Conservation (phyloP, 2,113 vertebrate genomes). For the Calyptomena viridis region DNA sequence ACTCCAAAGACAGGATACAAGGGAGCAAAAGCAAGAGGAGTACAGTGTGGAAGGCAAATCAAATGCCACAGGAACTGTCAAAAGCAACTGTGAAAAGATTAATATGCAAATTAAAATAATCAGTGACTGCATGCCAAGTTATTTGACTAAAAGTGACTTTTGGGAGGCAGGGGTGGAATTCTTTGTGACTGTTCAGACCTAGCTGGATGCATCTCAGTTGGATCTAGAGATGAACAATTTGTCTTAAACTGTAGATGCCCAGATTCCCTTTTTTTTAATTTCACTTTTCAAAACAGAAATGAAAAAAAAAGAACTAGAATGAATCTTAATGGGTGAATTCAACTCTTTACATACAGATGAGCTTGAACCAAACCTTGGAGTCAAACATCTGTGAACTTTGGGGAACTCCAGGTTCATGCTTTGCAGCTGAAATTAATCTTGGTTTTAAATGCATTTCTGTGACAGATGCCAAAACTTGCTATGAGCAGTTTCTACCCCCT, state of each 20-base stretch:
- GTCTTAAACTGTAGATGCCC: neutral
- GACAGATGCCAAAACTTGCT: neutral
- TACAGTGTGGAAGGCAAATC: neutral
- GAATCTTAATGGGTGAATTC: neutral
- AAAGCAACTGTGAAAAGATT: neutral
- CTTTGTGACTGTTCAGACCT: neutral
- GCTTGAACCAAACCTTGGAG: neutral
- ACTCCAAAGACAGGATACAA: rapidly evolving
- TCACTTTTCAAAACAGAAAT: neutral
- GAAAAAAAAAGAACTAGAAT: neutral
- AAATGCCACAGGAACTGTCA: neutral
- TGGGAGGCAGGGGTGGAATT: neutral
- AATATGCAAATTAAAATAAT: neutral
- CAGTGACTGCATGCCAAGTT: neutral
- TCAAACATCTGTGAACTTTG: constrained; percentile 21
- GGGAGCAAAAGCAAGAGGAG: neutral
- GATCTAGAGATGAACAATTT: neutral
- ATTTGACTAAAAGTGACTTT: neutral
- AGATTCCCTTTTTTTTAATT: neutral
- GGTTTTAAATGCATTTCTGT: neutral
- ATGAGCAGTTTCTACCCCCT: neutral
- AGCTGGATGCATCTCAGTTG: neutral
- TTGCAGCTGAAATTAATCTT: constrained; percentile 22
- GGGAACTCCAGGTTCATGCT: neutral
- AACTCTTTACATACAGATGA: neutral